Evolutionary conservation across 35 echinoderm and acorn worm species (phyloP).

Genomic region (Heliocidaris tuberculata): DNA sequence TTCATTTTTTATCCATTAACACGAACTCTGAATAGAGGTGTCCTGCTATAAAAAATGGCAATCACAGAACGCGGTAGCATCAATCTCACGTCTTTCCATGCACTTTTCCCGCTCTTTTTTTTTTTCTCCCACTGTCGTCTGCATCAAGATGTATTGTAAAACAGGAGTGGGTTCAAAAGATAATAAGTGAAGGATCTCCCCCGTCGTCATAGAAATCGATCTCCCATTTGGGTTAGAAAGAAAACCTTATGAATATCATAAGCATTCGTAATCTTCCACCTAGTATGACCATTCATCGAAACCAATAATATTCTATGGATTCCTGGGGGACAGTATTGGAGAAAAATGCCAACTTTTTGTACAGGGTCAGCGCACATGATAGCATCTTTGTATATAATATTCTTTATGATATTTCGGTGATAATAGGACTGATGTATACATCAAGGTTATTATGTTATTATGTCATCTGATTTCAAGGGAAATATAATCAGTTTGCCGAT

Average conservation of each 20-base stretch:
- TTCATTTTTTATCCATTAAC: background rate
- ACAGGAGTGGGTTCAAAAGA: background rate
- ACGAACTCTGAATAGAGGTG: background rate
- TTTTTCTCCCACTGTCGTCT: background rate
- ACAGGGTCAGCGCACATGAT: too few relatives aligned
- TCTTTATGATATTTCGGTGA: too few relatives aligned
- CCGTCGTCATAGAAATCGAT: background rate
- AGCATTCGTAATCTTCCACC: background rate
- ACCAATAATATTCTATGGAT: too few relatives aligned
- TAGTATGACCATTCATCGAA: background rate
- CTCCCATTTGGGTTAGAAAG: background rate
- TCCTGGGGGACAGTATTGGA: too few relatives aligned
- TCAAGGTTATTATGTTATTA: too few relatives aligned
- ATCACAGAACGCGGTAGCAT: background rate
- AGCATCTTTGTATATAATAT: too few relatives aligned
- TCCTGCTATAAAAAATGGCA: background rate
- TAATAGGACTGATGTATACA: too few relatives aligned
- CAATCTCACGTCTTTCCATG: background rate
- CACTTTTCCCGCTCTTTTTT: background rate
- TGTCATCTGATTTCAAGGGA: too few relatives aligned
- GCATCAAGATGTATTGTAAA: background rate
- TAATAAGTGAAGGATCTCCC: background rate
- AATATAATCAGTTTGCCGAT: too few relatives aligned
- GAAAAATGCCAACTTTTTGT: too few relatives aligned
- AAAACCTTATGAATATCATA: background rate